These are phyloP conservation scores for Hippoglossus stenolepis DNA, from an alignment of 2,113 vertebrate species.

Conservation along the genomic window DNA sequence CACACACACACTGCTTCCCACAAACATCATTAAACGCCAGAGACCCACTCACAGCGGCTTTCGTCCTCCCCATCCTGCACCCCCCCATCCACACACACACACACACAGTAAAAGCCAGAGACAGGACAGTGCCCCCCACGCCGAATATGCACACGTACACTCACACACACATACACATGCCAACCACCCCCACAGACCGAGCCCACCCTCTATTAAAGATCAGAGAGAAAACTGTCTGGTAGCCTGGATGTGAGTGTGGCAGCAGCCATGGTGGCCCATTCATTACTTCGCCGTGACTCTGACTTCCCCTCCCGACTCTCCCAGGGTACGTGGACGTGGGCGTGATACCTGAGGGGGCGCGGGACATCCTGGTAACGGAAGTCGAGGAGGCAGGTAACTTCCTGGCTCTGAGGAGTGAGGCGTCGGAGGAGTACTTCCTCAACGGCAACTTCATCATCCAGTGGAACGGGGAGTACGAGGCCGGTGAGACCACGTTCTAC, in stretches of 20 bases:
- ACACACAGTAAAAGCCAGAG: constrained; percentile 76
- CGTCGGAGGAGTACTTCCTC: constrained; percentile 91
- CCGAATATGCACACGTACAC: constrained; percentile 55
- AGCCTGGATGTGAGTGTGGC: constrained; percentile 70
- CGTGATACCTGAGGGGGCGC: constrained; percentile 93
- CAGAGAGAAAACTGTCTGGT: constrained; percentile 74
- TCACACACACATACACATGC: constrained; percentile 39
- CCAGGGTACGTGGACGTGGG: constrained; percentile 94
- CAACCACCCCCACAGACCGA: constrained; percentile 63
- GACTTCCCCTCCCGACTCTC: constrained; percentile 43
- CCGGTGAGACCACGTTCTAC: constrained; percentile 90
- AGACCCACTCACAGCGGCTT: constrained; percentile 70
- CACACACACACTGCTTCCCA: constrained; percentile 72
- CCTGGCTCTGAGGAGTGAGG: constrained; percentile 88
- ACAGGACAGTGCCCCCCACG: constrained; percentile 75
- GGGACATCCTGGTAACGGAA: constrained; percentile 93
- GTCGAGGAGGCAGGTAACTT: constrained; percentile 93
- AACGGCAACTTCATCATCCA: constrained; percentile 98
- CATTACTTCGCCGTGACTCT: constrained; percentile 66
- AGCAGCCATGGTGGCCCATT: constrained; percentile 78
- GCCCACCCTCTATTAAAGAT: constrained; percentile 80
- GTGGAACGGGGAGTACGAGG: constrained; percentile 96
- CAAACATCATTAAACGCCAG: constrained; percentile 81
- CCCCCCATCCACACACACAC: constrained; percentile 48
- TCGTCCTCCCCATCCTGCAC: constrained; percentile 42